A percentile compares a stretch with the other conserved stretches of the same genome.
Conservation (phyloP, 2,113 vertebrate genomes). For the Papio anubis region DNA sequence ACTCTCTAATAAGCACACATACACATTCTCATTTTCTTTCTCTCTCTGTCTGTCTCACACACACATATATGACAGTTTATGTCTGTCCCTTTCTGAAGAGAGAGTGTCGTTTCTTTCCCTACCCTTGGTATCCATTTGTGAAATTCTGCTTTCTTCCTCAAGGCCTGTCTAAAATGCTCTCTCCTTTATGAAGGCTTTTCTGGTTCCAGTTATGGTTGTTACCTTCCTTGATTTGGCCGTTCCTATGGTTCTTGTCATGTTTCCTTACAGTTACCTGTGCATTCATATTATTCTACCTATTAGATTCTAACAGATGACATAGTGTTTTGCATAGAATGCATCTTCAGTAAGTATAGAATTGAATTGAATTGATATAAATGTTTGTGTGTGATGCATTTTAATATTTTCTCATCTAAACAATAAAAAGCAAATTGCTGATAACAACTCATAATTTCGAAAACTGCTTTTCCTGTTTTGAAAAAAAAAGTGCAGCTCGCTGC, state of each 20-base stretch:
- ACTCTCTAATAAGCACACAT: fast-evolving
- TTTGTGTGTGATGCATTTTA: neutral
- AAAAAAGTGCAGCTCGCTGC: no score
- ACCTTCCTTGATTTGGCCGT: neutral
- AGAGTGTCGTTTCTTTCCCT: neutral
- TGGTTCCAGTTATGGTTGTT: neutral
- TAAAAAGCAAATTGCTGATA: neutral
- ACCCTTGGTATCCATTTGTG: neutral
- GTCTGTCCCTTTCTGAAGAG: neutral
- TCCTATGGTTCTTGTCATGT: neutral
- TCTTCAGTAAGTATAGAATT: neutral
- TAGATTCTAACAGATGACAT: neutral
- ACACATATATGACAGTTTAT: neutral
- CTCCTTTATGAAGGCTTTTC: neutral
- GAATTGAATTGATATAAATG: neutral
- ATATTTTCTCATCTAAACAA: neutral
- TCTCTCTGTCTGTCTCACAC: no score
- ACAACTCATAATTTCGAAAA: neutral
- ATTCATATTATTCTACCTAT: neutral
- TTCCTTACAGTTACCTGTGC: neutral
- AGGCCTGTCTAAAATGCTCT: no score
- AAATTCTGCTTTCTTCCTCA: neutral
- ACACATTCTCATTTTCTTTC: neutral
- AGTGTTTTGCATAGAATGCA: neutral
- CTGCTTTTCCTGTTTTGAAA: neutral